These are phyloP conservation scores for Neoseiulus cucumeris DNA, from an alignment of 1,140 invertebrate species.

Conservation along the genomic window DNA sequence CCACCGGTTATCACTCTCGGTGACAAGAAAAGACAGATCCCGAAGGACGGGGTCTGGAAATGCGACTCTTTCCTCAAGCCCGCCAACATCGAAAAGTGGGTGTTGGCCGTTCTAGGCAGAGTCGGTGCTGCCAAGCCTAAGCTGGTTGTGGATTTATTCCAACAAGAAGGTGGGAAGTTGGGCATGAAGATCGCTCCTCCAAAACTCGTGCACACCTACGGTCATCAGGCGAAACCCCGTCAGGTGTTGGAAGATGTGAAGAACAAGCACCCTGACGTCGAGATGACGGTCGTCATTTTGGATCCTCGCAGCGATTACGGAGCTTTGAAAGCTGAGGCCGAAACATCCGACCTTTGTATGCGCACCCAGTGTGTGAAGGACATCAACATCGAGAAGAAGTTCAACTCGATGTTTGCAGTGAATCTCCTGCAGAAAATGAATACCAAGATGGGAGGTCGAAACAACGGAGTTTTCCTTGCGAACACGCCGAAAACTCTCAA, in stretches of 20 bases:
- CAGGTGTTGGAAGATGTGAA: background rate
- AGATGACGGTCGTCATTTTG: background rate
- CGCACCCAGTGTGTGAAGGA: conserved; percentile 59
- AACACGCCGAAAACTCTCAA: background rate
- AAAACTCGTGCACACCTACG: background rate
- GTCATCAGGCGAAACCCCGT: background rate
- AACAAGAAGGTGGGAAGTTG: background rate
- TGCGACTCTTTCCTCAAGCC: background rate
- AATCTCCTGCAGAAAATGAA: conserved; percentile 1
- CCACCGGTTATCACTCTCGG: conserved; percentile 15
- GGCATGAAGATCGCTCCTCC: background rate
- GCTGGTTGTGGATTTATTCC: background rate
- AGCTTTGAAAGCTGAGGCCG: conserved; percentile 48
- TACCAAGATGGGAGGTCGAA: background rate
- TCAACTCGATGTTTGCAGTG: background rate
- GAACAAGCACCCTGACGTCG: background rate
- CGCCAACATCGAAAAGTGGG: background rate
- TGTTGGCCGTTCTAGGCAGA: background rate
- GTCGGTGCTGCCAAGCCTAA: background rate
- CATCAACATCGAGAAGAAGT: conserved; percentile 14
- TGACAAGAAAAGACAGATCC: background rate
- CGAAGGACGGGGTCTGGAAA: background rate
- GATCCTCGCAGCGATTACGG: conserved; percentile 30
- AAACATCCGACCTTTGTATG: conserved; percentile 43
- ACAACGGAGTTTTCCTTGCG: background rate